Conservation (phyloP, 1,140 invertebrate genomes). For the Protaetia brevitarsis region DNA sequence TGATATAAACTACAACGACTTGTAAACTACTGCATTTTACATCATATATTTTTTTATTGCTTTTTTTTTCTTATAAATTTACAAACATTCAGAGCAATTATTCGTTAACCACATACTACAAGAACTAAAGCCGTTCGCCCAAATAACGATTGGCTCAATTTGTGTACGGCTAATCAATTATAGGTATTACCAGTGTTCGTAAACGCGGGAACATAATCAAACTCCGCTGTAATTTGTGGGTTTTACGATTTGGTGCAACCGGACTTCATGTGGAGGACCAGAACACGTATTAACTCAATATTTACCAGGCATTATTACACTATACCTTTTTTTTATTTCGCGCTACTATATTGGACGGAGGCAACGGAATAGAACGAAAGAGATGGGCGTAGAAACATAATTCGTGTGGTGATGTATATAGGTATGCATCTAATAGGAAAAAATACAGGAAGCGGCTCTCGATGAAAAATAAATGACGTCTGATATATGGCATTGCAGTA, state of each 20-base stretch:
- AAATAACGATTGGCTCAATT: background rate
- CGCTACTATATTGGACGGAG: background rate
- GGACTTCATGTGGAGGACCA: background rate
- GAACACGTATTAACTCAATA: background rate
- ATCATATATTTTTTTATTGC: too few relatives aligned
- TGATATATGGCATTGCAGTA: slow-evolving; percentile 11
- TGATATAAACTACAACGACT: too few relatives aligned
- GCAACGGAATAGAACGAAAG: background rate
- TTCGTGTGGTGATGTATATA: slow-evolving; percentile 7
- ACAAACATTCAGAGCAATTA: too few relatives aligned
- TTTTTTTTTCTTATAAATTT: too few relatives aligned
- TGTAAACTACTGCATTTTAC: too few relatives aligned
- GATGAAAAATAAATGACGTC: slow-evolving; percentile 15
- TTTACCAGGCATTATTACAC: background rate
- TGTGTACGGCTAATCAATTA: background rate
- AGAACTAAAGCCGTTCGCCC: background rate
- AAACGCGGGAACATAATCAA: background rate
- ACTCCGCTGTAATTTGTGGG: background rate
- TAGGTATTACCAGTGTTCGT: background rate
- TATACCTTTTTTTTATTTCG: background rate
- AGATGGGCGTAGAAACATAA: background rate
- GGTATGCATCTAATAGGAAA: slow-evolving; percentile 2
- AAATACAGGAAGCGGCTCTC: slow-evolving; percentile 9
- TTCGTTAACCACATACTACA: background rate
- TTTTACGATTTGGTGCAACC: background rate